Evolutionary conservation across 1,140 invertebrate species (phyloP).

Genomic region (Onthophagus taurus): DNA sequence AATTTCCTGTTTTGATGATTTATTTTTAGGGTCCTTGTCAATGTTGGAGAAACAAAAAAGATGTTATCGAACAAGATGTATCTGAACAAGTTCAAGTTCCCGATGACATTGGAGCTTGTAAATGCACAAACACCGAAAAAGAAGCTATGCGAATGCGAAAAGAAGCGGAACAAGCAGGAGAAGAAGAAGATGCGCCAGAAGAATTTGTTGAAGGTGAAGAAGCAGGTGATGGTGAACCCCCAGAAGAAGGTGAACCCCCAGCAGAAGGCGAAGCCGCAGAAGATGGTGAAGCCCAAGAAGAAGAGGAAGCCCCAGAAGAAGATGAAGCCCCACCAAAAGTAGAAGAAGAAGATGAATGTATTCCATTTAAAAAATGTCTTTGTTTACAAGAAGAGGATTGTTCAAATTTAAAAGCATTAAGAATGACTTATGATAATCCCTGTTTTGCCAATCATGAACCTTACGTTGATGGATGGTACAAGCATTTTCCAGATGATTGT

Average conservation of each 20-base stretch:
- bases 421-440: neutral
- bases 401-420: neutral
- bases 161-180: too few relatives aligned
- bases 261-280: neutral
- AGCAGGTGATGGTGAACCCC: too few relatives aligned
- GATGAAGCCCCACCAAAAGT: neutral
- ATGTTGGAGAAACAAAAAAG: too few relatives aligned
- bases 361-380: too few relatives aligned
- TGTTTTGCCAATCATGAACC: neutral
- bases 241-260: too few relatives aligned
- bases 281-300: neutral
- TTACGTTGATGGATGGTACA: conserved; percentile 4
- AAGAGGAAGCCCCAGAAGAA: neutral
- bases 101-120: too few relatives aligned
- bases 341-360: neutral
- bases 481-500: conserved; percentile 7
- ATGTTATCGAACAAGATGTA: too few relatives aligned
- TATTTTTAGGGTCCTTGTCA: neutral
- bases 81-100: too few relatives aligned
- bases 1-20: neutral
- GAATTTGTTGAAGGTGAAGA: too few relatives aligned
- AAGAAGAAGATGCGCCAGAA: too few relatives aligned
- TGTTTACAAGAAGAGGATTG: conserved; percentile 1
- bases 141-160: too few relatives aligned
- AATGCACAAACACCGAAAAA: too few relatives aligned